A percentile compares a stretch with the other conserved stretches of the same genome.
phyloP scores from a whole-genome alignment of 2,888 invertebrate species.

The Cantharis lateralis region DNA sequence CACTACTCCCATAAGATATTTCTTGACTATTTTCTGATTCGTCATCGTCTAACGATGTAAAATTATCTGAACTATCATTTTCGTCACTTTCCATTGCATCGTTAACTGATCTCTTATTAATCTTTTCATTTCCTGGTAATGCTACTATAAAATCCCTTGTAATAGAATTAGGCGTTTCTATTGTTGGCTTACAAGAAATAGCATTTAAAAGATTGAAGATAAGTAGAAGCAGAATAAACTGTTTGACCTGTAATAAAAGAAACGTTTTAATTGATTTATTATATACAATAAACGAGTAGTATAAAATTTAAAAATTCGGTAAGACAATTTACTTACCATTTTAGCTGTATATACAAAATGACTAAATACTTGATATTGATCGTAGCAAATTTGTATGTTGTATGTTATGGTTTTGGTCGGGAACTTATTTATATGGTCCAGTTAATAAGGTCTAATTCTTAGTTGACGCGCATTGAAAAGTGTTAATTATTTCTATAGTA shows the following conservation, averaged over 20 bases:
- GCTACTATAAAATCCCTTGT: slow-evolving; percentile 24
- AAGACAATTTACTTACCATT: background rate
- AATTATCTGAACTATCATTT: background rate
- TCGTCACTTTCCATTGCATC: background rate
- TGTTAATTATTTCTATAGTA: slow-evolving; percentile 16
- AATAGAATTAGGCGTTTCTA: slow-evolving; percentile 49
- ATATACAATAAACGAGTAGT: background rate
- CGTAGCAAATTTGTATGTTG: background rate
- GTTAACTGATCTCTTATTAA: slow-evolving; percentile 28
- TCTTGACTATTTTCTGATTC: background rate
- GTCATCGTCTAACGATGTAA: background rate
- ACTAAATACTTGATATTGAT: background rate
- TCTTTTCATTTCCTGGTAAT: slow-evolving; percentile 32
- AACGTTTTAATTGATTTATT: background rate
- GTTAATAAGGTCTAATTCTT: slow-evolving; percentile 27
- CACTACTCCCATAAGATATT: background rate
- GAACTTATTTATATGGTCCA: slow-evolving; percentile 18
- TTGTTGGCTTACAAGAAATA: slow-evolving; percentile 35
- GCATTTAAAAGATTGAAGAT: background rate
- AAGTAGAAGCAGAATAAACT: background rate
- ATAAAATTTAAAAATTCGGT: background rate
- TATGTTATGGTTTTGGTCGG: background rate
- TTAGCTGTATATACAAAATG: background rate
- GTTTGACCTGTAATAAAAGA: slow-evolving; percentile 9
- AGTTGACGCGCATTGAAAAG: slow-evolving; percentile 21